Conservation (phyloP, 1,140 invertebrate genomes). For the Solenopsis invicta region DNA sequence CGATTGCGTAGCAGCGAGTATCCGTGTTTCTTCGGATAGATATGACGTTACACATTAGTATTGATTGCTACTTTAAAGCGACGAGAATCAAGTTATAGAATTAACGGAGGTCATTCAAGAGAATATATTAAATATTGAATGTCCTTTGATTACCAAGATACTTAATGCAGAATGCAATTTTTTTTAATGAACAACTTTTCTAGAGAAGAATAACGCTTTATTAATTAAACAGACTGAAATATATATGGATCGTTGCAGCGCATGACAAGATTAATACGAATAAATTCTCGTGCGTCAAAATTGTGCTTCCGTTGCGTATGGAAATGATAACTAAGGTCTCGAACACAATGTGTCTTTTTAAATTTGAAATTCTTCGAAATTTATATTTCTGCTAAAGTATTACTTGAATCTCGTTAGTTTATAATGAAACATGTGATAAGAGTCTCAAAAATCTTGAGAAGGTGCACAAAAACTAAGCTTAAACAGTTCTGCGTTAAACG, state of each 20-base stretch:
- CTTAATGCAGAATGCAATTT: background rate
- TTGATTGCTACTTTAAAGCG: conserved; percentile 25
- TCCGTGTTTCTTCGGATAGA: conserved; percentile 42
- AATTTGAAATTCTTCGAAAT: conserved; percentile 25
- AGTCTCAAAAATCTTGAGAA: background rate
- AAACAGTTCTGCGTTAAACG: background rate
- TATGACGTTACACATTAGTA: conserved; percentile 50
- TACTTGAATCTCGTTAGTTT: conserved; percentile 36
- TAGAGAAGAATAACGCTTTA: conserved; percentile 23
- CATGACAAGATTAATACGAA: conserved; percentile 15
- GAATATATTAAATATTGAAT: conserved; percentile 30
- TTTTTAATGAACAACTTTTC: conserved; percentile 41
- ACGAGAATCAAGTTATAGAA: background rate
- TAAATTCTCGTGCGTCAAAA: background rate
- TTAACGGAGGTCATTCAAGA: background rate
- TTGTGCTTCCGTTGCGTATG: conserved; percentile 5
- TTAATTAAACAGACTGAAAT: conserved; percentile 31
- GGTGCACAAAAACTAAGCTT: conserved; percentile 3
- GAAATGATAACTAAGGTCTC: conserved; percentile 8
- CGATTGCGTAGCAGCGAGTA: conserved; percentile 33
- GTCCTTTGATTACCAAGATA: conserved; percentile 13
- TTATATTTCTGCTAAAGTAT: background rate
- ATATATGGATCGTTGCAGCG: background rate
- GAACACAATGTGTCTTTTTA: conserved; percentile 19
- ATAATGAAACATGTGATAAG: conserved; percentile 26